phyloP scores from a whole-genome alignment of 2,113 vertebrate genomes.

The Mustela lutreola region DNA sequence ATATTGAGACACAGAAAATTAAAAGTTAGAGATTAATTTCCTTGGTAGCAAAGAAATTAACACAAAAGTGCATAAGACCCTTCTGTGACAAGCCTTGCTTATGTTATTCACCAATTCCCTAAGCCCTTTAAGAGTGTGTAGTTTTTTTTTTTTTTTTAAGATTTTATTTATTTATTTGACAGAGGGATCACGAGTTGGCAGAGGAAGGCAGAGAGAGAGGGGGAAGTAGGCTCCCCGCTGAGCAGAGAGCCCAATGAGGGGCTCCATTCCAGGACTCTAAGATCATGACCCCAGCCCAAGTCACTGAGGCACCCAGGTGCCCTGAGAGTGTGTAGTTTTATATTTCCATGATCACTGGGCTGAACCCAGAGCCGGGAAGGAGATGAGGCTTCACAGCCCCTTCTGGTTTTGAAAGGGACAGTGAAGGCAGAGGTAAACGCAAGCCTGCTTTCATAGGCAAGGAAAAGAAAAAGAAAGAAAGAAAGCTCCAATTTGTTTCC shows the following conservation, averaged over 20 bases:
- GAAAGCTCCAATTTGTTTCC: background rate
- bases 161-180: too few species aligned
- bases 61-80: background rate
- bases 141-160: background rate
- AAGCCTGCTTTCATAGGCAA: background rate
- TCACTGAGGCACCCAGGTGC: too few species aligned
- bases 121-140: background rate
- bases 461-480: background rate
- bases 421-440: background rate
- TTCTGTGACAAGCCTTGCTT: background rate
- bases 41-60: background rate
- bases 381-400: background rate
- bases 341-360: background rate
- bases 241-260: too few species aligned
- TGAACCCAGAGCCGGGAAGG: background rate
- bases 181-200: too few species aligned
- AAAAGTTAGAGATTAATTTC: background rate
- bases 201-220: too few species aligned
- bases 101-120: slow-evolving; percentile 33
- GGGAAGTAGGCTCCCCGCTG: too few species aligned
- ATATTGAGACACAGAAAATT: background rate
- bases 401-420: slow-evolving; percentile 56
- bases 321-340: background rate
- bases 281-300: too few species aligned
- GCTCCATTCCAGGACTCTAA: too few species aligned